Evolutionary conservation across 30 jellyfish, hydroid and myxozoan genomes (phyloP).

Genomic region (Turritopsis rubra): DNA sequence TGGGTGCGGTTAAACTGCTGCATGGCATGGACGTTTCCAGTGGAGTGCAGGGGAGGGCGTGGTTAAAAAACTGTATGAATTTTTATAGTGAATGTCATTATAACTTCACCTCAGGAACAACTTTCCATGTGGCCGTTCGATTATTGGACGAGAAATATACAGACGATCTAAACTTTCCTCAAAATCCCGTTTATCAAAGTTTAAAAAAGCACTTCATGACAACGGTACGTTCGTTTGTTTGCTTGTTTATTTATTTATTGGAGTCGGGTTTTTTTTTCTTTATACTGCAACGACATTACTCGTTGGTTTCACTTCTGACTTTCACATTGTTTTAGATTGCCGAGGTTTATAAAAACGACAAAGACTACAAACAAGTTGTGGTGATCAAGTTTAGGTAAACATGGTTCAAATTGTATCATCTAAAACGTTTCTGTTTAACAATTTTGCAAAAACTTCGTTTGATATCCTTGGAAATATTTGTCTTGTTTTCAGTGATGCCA

Average conservation of each 20-base stretch:
- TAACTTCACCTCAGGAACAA: slow-evolving; percentile 37
- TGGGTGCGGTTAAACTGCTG: too few relatives aligned
- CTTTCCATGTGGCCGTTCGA: slow-evolving; percentile 77
- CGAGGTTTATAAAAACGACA: slow-evolving; percentile 38
- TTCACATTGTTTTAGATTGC: slow-evolving; percentile 49
- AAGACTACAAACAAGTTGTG: slow-evolving; percentile 64
- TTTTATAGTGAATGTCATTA: background rate
- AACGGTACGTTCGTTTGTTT: slow-evolving; percentile 5
- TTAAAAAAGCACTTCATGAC: slow-evolving; percentile 27
- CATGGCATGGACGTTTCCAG: too few relatives aligned
- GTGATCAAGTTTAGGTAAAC: slow-evolving; percentile 64
- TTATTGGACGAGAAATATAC: slow-evolving; percentile 48
- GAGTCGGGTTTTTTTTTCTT: too few relatives aligned
- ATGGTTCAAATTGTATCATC: too few relatives aligned
- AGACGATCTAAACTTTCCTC: slow-evolving; percentile 58
- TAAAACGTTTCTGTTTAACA: too few relatives aligned
- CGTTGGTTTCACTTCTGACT: background rate
- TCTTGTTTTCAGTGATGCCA: background rate
- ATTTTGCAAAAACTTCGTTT: too few relatives aligned
- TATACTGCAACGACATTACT: background rate
- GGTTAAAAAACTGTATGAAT: too few relatives aligned
- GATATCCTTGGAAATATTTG: too few relatives aligned
- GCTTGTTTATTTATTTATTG: too few relatives aligned
- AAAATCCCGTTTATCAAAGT: slow-evolving; percentile 54
- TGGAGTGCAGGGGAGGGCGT: too few relatives aligned